Conservation (phyloP, 2,888 invertebrate species). For the Hanleya hanleyi region DNA sequence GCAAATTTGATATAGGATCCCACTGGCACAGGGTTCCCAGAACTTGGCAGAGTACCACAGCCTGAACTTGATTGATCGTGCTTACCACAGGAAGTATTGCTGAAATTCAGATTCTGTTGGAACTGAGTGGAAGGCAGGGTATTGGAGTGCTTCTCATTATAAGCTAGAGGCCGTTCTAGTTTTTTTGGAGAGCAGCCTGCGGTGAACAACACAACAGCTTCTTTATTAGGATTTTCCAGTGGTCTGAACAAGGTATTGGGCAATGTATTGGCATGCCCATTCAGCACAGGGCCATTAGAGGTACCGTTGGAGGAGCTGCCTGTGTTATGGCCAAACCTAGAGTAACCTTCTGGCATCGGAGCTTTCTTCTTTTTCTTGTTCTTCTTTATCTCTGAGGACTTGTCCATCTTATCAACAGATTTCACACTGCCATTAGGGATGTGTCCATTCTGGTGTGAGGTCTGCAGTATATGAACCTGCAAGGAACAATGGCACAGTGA, state of each 20-base stretch:
- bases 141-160: neutral
- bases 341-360: neutral
- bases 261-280: neutral
- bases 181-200: neutral
- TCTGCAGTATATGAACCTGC: neutral
- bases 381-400: neutral
- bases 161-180: neutral
- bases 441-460: neutral
- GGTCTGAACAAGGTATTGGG: neutral
- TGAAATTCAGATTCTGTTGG: neutral
- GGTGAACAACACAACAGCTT: neutral
- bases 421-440: neutral
- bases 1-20: neutral
- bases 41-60: no score
- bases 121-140: neutral
- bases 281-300: neutral
- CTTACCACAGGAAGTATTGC: neutral
- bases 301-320: neutral
- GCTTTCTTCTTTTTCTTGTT: neutral
- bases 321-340: neutral
- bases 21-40: neutral
- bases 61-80: neutral
- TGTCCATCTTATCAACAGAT: neutral
- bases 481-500: neutral
- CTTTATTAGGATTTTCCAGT: neutral